Base-by-base conservation (phyloP, 2,113 vertebrate species). In the Columba livia region DNA sequence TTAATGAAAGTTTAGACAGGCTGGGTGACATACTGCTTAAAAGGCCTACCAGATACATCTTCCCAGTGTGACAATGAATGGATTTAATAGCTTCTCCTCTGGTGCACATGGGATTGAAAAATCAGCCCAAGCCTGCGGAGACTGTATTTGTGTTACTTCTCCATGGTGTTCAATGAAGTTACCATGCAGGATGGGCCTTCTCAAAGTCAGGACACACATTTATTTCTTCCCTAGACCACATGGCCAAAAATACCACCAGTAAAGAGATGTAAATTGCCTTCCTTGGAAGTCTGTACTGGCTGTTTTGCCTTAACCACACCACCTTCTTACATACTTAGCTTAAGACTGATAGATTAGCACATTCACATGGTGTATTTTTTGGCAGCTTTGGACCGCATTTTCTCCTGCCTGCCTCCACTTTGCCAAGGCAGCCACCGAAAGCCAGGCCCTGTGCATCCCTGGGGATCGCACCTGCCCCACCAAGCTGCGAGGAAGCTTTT, bases 191-290 rank as follows among this genome's bases (percentile, higher is more conserved):
- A 57, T 3, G 15, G 24, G 50, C 15, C 21, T 36, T 10, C 44
- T 77, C 36, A 7, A 34, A 51, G 6, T 15, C 47, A 44, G 40
- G 32, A 15, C 15, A 67, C 23, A 14, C 11, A 12, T 11, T 6
- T 10, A 8, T 25, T 38, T 74, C 42, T 28, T 61, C 47, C 18
- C 21, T 31, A 44, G 29, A 23, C 31, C 29, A 53, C 2, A 3
- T 4, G 17, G 75, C 34, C 25, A 71, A 32, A 60, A 1, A 3
- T 19, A 26, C 21, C 36, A 36, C 7, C 19, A 11, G 51, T 56
- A 54, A 5, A 29, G 9, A 16, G 7, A 5, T 6, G 9, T 4
- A 23, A 70, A 50, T 0, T 6, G 6, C 1, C 1, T 2, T 47
- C 51, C 61, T 12, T 2, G 28, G 11, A n/a, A 75, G 57, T 1